Evolutionary conservation across 2,113 vertebrate genomes (phyloP).

Genomic region (Albula goreensis): DNA sequence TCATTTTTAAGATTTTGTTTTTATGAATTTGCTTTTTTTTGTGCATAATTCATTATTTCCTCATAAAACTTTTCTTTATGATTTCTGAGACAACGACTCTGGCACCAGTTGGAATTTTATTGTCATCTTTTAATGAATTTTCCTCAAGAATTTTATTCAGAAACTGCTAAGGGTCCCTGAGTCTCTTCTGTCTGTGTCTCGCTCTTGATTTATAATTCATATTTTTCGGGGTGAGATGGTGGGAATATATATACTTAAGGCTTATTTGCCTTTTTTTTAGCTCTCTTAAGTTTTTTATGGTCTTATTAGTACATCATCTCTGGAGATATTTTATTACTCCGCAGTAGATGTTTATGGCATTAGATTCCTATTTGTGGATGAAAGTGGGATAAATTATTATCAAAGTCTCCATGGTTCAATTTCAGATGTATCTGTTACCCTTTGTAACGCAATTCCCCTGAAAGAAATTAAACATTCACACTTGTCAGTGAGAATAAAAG

Average conservation of each 20-base stretch:
- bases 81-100: not conserved
- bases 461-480: constrained; percentile 1
- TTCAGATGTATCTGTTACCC: not conserved
- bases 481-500: not conserved
- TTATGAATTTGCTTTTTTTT: not conserved
- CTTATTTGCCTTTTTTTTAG: too few relatives aligned
- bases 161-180: not conserved
- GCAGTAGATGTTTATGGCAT: not conserved
- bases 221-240: not conserved
- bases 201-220: not conserved
- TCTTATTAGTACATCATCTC: not conserved
- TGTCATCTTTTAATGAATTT: not conserved
- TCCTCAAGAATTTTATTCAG: not conserved
- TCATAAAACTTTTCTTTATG: not conserved
- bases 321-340: not conserved
- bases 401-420: not conserved
- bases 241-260: too few relatives aligned
- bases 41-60: not conserved
- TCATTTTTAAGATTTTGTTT: not conserved
- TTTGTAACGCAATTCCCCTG: not conserved
- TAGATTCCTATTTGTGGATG: not conserved
- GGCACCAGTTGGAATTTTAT: not conserved
- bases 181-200: not conserved
- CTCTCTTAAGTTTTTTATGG: not conserved
- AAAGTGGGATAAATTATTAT: not conserved